These are phyloP conservation scores for Tridacna gigas DNA, from an alignment of 2,888 invertebrate species.

Conservation along the genomic window DNA sequence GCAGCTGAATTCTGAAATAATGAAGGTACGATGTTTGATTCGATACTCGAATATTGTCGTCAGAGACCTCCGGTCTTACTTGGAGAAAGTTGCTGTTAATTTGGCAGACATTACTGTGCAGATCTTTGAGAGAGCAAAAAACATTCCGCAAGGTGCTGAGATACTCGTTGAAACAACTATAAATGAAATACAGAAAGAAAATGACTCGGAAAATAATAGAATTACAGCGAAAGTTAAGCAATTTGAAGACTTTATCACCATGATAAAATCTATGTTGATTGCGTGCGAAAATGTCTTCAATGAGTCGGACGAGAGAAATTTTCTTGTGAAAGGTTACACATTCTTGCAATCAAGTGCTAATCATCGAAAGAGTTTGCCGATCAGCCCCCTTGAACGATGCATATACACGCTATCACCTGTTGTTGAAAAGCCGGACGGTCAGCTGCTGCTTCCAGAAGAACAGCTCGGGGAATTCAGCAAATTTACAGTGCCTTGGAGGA, in stretches of 20 bases:
- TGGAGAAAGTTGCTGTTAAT: conserved; percentile 46
- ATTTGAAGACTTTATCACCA: conserved; percentile 48
- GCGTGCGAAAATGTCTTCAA: conserved; percentile 39
- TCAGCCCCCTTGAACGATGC: conserved; percentile 42
- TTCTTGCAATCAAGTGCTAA: conserved; percentile 25
- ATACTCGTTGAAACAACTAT: conserved; percentile 34
- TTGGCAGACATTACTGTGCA: conserved; percentile 50
- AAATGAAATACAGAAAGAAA: conserved; percentile 50
- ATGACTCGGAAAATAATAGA: conserved; percentile 46
- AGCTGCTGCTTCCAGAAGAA: conserved; percentile 43
- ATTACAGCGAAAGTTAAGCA: conserved; percentile 50
- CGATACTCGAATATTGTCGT: conserved; percentile 50
- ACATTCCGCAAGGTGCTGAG: conserved; percentile 37
- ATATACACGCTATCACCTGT: conserved; percentile 48
- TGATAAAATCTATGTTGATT: conserved; percentile 38
- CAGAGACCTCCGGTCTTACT: conserved; percentile 50
- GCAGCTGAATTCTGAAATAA: conserved; percentile 28
- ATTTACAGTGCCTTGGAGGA: conserved; percentile 57
- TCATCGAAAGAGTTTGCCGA: conserved; percentile 38
- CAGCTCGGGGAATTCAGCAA: conserved; percentile 47
- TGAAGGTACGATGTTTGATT: conserved; percentile 42
- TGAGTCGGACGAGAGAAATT: conserved; percentile 38
- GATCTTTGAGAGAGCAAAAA: conserved; percentile 40
- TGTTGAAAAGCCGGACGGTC: conserved; percentile 9
- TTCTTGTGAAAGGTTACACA: conserved; percentile 32